phyloP scores from a whole-genome alignment of 2,888 invertebrate species.

The Plebejus melissa region DNA sequence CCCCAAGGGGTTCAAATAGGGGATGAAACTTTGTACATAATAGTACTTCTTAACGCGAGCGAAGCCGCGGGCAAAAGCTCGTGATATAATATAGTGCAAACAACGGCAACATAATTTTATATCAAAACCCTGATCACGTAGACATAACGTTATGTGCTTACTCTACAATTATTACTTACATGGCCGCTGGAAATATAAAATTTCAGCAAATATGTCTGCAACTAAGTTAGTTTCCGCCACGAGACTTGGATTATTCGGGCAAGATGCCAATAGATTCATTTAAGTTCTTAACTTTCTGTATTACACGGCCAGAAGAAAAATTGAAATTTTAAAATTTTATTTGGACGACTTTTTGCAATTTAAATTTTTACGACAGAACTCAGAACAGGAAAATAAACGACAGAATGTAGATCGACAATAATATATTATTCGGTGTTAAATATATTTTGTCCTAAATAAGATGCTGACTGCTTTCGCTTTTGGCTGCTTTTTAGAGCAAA shows the following conservation, averaged over 20 bases:
- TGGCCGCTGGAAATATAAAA: conserved; percentile 6
- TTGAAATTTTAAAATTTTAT: not conserved
- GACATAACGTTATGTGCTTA: conserved; percentile 4
- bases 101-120: not conserved
- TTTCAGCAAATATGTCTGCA: conserved; percentile 19
- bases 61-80: no score
- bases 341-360: not conserved
- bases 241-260: conserved; percentile 11
- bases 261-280: conserved; percentile 20
- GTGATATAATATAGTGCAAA: not conserved
- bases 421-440: no score
- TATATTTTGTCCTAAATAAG: no score
- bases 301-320: not conserved
- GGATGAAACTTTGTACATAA: no score
- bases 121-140: not conserved
- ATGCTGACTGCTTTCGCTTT: no score
- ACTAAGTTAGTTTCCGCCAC: not conserved
- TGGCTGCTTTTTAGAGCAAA: no score
- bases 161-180: conserved; percentile 1
- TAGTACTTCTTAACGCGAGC: no score
- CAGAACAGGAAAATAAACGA: not conserved
- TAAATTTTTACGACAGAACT: not conserved
- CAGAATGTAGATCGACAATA: not conserved
- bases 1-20: no score
- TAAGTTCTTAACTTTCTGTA: conserved; percentile 21